Conservation (phyloP, 2,888 invertebrate species). For the Caenorhabditis panamensis region DNA sequence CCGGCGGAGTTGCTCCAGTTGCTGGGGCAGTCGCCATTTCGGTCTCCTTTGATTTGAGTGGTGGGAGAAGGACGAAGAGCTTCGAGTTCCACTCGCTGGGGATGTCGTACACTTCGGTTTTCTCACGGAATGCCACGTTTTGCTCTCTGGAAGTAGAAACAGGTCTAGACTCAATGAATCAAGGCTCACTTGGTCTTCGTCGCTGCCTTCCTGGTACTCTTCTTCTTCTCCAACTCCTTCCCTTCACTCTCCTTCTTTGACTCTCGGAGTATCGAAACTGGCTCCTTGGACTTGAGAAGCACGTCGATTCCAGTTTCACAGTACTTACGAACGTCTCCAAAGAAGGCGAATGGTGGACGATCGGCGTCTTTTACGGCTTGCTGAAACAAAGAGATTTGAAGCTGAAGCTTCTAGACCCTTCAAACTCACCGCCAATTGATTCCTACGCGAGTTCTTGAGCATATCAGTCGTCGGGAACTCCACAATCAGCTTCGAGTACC, state of each 20-base stretch:
- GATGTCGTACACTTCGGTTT: slow-evolving; percentile 20
- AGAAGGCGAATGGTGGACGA: not conserved
- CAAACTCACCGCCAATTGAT: slow-evolving; percentile 25
- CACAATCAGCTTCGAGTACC: slow-evolving; percentile 23
- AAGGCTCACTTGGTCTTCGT: not conserved
- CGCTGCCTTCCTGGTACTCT: slow-evolving; percentile 6
- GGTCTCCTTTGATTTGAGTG: slow-evolving; percentile 29
- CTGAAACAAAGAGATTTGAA: not conserved
- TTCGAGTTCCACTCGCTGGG: slow-evolving; percentile 38
- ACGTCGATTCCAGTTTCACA: slow-evolving; percentile 25
- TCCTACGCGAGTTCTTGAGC: slow-evolving; percentile 27
- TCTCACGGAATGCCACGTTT: slow-evolving; percentile 9
- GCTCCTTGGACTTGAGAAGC: slow-evolving; percentile 15
- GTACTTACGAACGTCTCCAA: slow-evolving; percentile 30
- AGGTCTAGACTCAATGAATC: too few species aligned
- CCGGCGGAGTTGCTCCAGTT: too few species aligned
- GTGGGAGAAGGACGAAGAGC: slow-evolving; percentile 30
- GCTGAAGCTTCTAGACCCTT: not conserved
- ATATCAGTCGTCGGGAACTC: slow-evolving; percentile 35
- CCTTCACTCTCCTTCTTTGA: not conserved
- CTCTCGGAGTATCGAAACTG: not conserved
- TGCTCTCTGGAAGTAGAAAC: slow-evolving; percentile 6
- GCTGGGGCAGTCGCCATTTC: slow-evolving; percentile 15
- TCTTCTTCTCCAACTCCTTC: slow-evolving; percentile 23
- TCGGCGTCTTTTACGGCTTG: slow-evolving; percentile 7